phyloP scores from a whole-genome alignment of 2,797 vertebrate species.

The Sandelia bainsii region DNA sequence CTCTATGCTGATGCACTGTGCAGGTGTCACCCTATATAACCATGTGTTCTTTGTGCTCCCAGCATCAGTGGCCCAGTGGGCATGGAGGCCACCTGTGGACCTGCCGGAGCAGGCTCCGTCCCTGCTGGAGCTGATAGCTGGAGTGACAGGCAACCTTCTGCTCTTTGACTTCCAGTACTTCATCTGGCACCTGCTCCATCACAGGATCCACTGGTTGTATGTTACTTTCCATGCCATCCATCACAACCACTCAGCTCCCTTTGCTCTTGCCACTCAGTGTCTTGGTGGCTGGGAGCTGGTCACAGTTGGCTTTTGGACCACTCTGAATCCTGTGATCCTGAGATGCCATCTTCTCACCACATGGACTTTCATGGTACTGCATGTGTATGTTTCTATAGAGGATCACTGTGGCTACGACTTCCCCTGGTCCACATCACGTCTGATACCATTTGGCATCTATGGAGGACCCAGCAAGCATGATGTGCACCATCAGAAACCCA shows the following conservation, averaged over 20 bases:
- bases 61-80: slow-evolving; percentile 82
- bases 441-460: slow-evolving; percentile 77
- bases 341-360: slow-evolving; percentile 80
- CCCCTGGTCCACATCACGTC: slow-evolving; percentile 79
- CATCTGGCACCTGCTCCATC: slow-evolving; percentile 84
- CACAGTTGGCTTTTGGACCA: slow-evolving; percentile 82
- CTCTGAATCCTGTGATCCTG: slow-evolving; percentile 76
- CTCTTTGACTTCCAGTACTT: slow-evolving; percentile 86
- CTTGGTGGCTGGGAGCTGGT: slow-evolving; percentile 80
- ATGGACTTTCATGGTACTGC: slow-evolving; percentile 80
- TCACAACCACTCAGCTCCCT: slow-evolving; percentile 77
- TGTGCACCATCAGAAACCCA: slow-evolving; percentile 82
- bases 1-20: slow-evolving; percentile 77
- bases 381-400: slow-evolving; percentile 80
- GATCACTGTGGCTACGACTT: slow-evolving; percentile 84
- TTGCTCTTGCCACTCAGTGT: slow-evolving; percentile 79
- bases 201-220: slow-evolving; percentile 80
- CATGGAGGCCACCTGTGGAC: slow-evolving; percentile 80
- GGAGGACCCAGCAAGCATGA: slow-evolving; percentile 80
- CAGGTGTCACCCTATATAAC: slow-evolving; percentile 81
- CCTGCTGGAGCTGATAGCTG: slow-evolving; percentile 71
- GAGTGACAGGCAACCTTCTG: slow-evolving; percentile 79
- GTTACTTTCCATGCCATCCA: slow-evolving; percentile 82
- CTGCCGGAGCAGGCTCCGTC: slow-evolving; percentile 76
- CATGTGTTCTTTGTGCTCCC: slow-evolving; percentile 82